Evolutionary conservation across 2,797 vertebrate species (phyloP).

Genomic region (Gadopsis bispinosus): DNA sequence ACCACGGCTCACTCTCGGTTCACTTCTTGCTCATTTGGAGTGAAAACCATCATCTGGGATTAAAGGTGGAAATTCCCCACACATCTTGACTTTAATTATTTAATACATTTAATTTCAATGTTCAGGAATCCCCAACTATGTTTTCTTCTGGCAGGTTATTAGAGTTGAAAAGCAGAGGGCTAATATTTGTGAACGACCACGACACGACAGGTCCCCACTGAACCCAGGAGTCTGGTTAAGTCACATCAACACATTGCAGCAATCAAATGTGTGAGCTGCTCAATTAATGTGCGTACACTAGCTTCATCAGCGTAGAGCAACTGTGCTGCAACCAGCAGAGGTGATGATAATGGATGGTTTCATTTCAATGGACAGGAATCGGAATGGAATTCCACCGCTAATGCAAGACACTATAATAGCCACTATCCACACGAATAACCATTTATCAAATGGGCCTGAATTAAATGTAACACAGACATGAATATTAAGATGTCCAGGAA

Average conservation of each 20-base stretch:
- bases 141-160: not conserved
- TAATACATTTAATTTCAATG: not conserved
- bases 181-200: not conserved
- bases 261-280: not conserved
- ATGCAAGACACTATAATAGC: constrained; percentile 6
- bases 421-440: constrained; percentile 16
- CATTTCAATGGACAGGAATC: constrained; percentile 18
- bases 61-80: not conserved
- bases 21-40: constrained; percentile 8
- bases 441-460: constrained; percentile 33
- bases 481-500: constrained; percentile 15
- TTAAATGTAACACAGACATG: constrained; percentile 20
- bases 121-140: not conserved
- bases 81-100: not conserved
- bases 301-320: not conserved
- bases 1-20: not conserved
- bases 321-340: constrained; percentile 8
- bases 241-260: not conserved
- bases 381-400: not conserved
- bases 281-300: not conserved
- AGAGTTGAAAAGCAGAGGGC: not conserved
- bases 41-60: constrained; percentile 5
- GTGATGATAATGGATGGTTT: constrained; percentile 5
- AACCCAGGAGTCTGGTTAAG: not conserved
- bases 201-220: not conserved